Percentiles rank a stretch among this genome's conserved stretches.
Conservation (phyloP, 2,113 vertebrate genomes). For the Halichoeres trimaculatus region DNA sequence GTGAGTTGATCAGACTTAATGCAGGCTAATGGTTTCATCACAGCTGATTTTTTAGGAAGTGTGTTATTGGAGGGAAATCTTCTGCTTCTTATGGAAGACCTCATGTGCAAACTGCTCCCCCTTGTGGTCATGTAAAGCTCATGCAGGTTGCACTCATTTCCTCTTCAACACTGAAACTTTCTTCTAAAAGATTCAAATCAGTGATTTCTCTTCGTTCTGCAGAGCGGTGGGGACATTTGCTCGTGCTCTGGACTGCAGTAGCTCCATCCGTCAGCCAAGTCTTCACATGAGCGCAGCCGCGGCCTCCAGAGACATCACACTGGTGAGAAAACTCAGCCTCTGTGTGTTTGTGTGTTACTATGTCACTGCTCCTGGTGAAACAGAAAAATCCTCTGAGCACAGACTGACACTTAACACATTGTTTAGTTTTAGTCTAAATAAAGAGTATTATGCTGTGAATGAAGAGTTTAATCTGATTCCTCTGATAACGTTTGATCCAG, state of each 20-base stretch:
- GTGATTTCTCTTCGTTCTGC: slow-evolving; percentile 21
- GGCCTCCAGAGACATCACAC: slow-evolving; percentile 93
- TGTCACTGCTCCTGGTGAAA: background rate
- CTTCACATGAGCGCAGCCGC: slow-evolving; percentile 96
- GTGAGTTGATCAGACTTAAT: too few species aligned
- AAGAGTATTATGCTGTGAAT: too few species aligned
- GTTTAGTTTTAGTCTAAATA: too few species aligned
- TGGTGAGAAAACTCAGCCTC: slow-evolving; percentile 82
- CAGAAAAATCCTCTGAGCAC: too few species aligned
- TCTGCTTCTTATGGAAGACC: background rate
- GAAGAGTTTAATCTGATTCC: too few species aligned
- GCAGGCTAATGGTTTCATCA: background rate
- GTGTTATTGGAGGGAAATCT: slow-evolving; percentile 33
- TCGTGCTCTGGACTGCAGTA: slow-evolving; percentile 94
- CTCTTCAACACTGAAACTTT: too few species aligned
- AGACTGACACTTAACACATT: too few species aligned
- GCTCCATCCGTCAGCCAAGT: slow-evolving; percentile 95
- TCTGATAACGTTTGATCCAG: too few species aligned
- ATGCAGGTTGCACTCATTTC: background rate
- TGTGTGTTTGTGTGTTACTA: background rate
- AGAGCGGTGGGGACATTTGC: slow-evolving; percentile 95
- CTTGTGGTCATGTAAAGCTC: slow-evolving; percentile 42
- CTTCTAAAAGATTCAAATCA: background rate
- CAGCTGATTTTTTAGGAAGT: background rate
- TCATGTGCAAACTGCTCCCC: slow-evolving; percentile 17